A percentile compares a stretch with the other conserved stretches of the same genome.
phyloP scores from a whole-genome alignment of 2,888 invertebrate species.

The Drosophila testacea region DNA sequence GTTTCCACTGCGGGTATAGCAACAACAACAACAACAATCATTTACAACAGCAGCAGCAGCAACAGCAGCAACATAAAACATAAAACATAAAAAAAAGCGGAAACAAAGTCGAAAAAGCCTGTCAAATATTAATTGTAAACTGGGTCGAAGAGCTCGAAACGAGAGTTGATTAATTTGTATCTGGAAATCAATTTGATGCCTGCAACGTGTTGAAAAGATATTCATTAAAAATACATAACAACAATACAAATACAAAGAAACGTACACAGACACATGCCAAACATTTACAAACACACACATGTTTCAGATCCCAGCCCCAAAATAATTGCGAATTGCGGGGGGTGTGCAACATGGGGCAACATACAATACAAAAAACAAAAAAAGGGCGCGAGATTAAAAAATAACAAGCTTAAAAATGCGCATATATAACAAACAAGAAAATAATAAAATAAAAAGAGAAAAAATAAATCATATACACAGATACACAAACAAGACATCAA shows the following conservation, averaged over 20 bases:
- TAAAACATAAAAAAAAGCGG: constrained; percentile 42
- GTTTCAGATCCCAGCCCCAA: constrained; percentile 14
- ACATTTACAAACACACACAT: constrained; percentile 1
- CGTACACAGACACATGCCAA: constrained; percentile 3
- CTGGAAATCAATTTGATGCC: constrained; percentile 35
- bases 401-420: constrained; percentile 73
- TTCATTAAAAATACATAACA: constrained; percentile 71
- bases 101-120: constrained; percentile 54
- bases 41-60: not conserved
- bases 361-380: constrained; percentile 44
- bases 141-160: constrained; percentile 55
- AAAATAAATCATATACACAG: constrained; percentile 22
- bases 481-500: constrained; percentile 12
- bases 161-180: constrained; percentile 52
- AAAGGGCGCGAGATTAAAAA: constrained; percentile 74
- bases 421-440: constrained; percentile 63
- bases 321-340: constrained; percentile 39
- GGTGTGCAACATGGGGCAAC: constrained; percentile 38
- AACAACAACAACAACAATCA: not conserved
- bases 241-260: constrained; percentile 19
- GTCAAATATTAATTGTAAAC: constrained; percentile 69
- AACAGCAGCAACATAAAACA: constrained; percentile 17
- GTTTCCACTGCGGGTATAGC: constrained; percentile 31
- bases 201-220: constrained; percentile 60
- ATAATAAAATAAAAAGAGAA: constrained; percentile 11